phyloP scores from a whole-genome alignment of 1,140 invertebrate species.

The Ostrea edulis region DNA sequence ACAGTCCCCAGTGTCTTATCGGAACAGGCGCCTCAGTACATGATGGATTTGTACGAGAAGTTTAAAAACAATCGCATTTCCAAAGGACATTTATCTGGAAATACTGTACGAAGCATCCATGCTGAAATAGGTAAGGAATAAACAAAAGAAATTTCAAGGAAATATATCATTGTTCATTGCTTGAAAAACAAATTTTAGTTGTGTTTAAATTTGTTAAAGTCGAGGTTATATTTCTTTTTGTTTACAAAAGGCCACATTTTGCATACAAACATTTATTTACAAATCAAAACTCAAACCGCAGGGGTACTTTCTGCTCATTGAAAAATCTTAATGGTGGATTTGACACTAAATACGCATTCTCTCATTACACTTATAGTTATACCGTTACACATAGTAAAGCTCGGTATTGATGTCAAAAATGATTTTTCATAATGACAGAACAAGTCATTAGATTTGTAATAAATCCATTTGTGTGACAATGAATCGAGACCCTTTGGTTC shows the following conservation, averaged over 20 bases:
- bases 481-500: constrained; percentile 2
- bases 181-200: background rate
- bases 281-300: background rate
- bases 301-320: background rate
- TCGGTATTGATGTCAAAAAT: constrained; percentile 34
- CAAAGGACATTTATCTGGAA: constrained; percentile 61
- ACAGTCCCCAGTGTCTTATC: constrained; percentile 57
- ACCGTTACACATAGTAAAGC: background rate
- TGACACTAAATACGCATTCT: constrained; percentile 17
- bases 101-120: constrained; percentile 71
- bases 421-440: constrained; percentile 28
- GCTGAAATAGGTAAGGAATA: constrained; percentile 68
- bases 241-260: background rate
- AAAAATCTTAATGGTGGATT: constrained; percentile 6
- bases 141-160: background rate
- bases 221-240: background rate
- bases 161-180: background rate
- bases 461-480: constrained; percentile 35
- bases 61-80: constrained; percentile 64
- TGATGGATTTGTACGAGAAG: constrained; percentile 71
- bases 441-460: constrained; percentile 35
- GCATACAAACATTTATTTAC: background rate
- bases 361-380: constrained; percentile 2
- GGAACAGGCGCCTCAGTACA: constrained; percentile 65
- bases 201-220: background rate